phyloP scores from a whole-genome alignment of 2,888 invertebrate species.

The Esperia sulphurella region DNA sequence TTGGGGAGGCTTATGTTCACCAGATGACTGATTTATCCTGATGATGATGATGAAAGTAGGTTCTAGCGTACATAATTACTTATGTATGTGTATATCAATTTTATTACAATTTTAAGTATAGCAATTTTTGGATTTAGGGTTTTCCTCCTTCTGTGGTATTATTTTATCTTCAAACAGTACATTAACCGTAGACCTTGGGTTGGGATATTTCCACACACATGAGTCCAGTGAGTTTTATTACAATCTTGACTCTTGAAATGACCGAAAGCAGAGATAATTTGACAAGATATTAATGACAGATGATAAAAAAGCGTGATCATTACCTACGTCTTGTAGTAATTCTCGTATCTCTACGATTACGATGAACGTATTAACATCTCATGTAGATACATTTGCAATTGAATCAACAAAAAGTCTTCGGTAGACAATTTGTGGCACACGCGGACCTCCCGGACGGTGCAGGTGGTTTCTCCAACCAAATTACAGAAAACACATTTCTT shows the following conservation, averaged over 20 bases:
- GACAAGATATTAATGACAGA: not conserved
- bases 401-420: constrained; percentile 32
- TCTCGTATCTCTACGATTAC: not conserved
- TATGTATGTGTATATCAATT: no score
- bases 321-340: not conserved
- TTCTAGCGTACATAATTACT: no score
- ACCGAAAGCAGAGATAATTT: not conserved
- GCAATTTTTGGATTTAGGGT: no score
- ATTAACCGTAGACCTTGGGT: no score
- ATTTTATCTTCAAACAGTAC: no score
- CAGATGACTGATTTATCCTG: no score
- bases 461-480: constrained; percentile 25
- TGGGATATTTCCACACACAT: no score
- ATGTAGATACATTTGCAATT: constrained; percentile 18
- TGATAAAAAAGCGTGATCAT: not conserved
- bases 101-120: no score
- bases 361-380: not conserved
- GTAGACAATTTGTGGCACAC: constrained; percentile 14
- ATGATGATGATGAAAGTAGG: no score
- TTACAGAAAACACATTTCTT: constrained; percentile 18
- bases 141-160: no score
- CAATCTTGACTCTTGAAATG: not conserved
- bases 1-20: no score
- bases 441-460: constrained; percentile 35
- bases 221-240: no score